Base-by-base conservation (phyloP, 2,888 invertebrate genomes). In the Pterobdella sp. region DNA sequence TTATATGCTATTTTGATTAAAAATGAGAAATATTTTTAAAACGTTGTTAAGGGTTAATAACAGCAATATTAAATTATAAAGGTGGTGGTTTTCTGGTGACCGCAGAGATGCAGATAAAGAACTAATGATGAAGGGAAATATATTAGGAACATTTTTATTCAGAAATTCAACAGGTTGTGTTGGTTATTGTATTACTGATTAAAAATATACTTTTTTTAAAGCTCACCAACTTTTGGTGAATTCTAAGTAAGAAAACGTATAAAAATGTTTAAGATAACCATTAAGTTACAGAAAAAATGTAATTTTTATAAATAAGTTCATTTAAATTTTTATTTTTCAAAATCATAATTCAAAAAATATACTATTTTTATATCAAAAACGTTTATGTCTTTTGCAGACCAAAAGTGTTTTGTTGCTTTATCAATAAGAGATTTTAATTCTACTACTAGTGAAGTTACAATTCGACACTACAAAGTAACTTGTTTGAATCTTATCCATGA, bases 41-140 rank as follows among this genome's bases (percentile, higher is more conserved):
- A n/a, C n/a, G n/a, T n/a, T n/a, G n/a, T n/a, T n/a, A n/a, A n/a
- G n/a, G n/a, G n/a, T n/a, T n/a, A n/a, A n/a, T n/a, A n/a, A n/a
- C n/a, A n/a, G n/a, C n/a, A n/a, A n/a, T n/a, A n/a, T n/a, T n/a
- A n/a, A n/a, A n/a, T n/a, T n/a, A n/a, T 87, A 71, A 86, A 97
- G 96, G 79, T 83, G 97, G 97, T 98, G 94, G 87, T 97, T 96
- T 86, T 94, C 93, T 85, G 93, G 97, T 70, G 92, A 95, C 72
- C 88, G 97, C 79, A 94, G 95, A 84, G 95, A 96, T 84, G 96
- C 97, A 0, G 97, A 97, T 82, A 95, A 96, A 82, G 87, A 95
- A 72, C 88, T 98, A 42, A 86, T 96, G 80, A 89, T 91, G 0
- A 92, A 92, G 79, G 92, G 90, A 81, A 94, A 95, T 85, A 92